Evolutionary conservation across 2,888 invertebrate genomes (phyloP).

Genomic region (Tryphoninae sp.): DNA sequence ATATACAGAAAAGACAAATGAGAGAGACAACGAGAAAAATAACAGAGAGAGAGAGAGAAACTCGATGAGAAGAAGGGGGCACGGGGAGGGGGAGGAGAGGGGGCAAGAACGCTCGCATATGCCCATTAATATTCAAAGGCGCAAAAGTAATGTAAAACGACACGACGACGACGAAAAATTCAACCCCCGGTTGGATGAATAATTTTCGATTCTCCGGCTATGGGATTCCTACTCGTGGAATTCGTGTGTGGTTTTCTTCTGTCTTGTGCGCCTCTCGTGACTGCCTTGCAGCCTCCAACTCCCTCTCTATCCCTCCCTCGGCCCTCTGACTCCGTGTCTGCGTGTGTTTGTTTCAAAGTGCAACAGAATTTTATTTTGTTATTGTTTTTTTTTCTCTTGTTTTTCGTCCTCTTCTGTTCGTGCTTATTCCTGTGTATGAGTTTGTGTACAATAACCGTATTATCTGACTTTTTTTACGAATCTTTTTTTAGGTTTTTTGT

Average conservation of each 20-base stretch:
- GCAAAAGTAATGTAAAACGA: slow-evolving; percentile 81
- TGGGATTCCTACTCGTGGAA: slow-evolving; percentile 64
- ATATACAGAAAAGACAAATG: slow-evolving; percentile 39
- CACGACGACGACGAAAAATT: slow-evolving; percentile 78
- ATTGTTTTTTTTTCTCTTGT: slow-evolving; percentile 53
- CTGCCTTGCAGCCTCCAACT: slow-evolving; percentile 26
- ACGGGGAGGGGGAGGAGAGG: slow-evolving; percentile 31
- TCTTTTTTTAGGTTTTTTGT: slow-evolving; percentile 6
- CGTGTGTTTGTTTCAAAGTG: slow-evolving; percentile 57
- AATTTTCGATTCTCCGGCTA: slow-evolving; percentile 78
- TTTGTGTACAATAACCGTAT: slow-evolving; percentile 55
- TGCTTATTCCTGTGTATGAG: slow-evolving; percentile 34
- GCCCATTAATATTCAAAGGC: slow-evolving; percentile 82
- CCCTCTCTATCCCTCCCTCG: slow-evolving; percentile 63
- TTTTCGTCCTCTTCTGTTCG: slow-evolving; percentile 60
- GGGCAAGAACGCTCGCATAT: slow-evolving; percentile 73
- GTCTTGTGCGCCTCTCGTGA: slow-evolving; percentile 52
- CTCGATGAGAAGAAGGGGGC: slow-evolving; percentile 31
- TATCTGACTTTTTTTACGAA: slow-evolving; percentile 43
- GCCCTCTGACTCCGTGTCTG: slow-evolving; percentile 61
- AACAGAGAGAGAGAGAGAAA: slow-evolving; percentile 20
- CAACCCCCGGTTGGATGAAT: slow-evolving; percentile 74
- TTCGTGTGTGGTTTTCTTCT: slow-evolving; percentile 64
- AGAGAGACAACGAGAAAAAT: slow-evolving; percentile 32
- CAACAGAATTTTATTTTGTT: slow-evolving; percentile 54